Evolutionary conservation across 2,113 vertebrate species (phyloP).

Genomic region (Gyps fulvus): DNA sequence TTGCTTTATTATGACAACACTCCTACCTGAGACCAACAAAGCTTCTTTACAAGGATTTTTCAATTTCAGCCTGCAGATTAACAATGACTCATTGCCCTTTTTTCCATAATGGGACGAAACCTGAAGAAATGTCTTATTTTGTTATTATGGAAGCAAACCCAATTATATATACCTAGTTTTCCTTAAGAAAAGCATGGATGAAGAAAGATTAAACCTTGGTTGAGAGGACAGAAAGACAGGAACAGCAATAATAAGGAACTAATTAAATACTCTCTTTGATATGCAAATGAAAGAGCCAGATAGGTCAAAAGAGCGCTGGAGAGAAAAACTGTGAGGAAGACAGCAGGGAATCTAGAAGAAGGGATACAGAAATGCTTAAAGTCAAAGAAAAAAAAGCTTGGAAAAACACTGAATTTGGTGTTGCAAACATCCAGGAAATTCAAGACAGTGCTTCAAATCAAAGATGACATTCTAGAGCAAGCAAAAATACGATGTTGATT

Average conservation of each 20-base stretch:
- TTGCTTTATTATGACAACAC: background rate
- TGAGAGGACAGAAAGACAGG: background rate
- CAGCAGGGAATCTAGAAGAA: background rate
- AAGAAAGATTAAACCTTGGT: background rate
- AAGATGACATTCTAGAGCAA: background rate
- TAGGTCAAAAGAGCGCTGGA: background rate
- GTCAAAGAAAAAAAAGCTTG: background rate
- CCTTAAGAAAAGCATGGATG: background rate
- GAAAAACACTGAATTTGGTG: background rate
- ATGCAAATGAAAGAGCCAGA: background rate
- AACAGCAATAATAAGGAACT: background rate
- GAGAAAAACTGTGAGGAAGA: background rate
- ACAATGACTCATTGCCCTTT: background rate
- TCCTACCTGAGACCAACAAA: background rate
- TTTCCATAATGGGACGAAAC: background rate
- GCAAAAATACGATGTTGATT: background rate
- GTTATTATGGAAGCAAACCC: background rate
- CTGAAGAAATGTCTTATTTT: background rate
- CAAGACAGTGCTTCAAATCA: background rate
- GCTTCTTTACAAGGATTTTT: background rate
- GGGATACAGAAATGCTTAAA: background rate
- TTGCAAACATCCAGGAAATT: background rate
- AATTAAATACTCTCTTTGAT: constrained; percentile 16
- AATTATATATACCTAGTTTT: background rate
- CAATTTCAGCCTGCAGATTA: background rate